Conservation (phyloP, 2,113 vertebrate species). For the Heterochromis multidens region DNA sequence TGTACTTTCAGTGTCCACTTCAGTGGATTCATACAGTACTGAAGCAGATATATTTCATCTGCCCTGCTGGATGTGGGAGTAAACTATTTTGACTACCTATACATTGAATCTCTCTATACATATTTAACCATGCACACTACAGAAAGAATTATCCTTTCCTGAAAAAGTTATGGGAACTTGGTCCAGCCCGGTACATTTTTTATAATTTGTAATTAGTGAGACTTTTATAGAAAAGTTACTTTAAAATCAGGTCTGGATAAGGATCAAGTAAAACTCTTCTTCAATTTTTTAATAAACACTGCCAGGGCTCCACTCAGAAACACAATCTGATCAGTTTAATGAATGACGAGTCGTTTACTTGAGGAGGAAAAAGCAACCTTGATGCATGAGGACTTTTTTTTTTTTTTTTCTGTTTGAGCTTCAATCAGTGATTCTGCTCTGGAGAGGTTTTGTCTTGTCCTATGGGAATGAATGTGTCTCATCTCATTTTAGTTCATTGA, state of each 20-base stretch:
- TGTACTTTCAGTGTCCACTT: background rate
- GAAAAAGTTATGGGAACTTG: background rate
- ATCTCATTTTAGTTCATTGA: slow-evolving; percentile 48
- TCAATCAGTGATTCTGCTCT: slow-evolving; percentile 7
- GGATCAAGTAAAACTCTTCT: background rate
- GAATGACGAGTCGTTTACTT: background rate
- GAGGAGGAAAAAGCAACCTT: slow-evolving; percentile 28
- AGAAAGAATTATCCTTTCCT: background rate
- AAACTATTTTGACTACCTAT: background rate
- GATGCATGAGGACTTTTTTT: slow-evolving; percentile 2
- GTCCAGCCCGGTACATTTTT: background rate
- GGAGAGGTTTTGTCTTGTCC: slow-evolving; percentile 30
- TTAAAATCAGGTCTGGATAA: background rate
- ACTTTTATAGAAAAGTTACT: background rate
- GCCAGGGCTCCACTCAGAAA: background rate
- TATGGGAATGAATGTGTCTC: slow-evolving; percentile 38
- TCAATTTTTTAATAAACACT: background rate
- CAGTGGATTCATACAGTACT: background rate
- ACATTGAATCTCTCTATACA: background rate
- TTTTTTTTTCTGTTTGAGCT: background rate
- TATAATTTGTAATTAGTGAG: background rate
- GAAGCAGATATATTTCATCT: background rate
- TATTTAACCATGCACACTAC: background rate
- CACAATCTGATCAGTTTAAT: slow-evolving; percentile 10
- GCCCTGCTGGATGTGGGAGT: background rate